Conservation (phyloP, 2,797 vertebrate species). For the Tachyglossus aculeatus region DNA sequence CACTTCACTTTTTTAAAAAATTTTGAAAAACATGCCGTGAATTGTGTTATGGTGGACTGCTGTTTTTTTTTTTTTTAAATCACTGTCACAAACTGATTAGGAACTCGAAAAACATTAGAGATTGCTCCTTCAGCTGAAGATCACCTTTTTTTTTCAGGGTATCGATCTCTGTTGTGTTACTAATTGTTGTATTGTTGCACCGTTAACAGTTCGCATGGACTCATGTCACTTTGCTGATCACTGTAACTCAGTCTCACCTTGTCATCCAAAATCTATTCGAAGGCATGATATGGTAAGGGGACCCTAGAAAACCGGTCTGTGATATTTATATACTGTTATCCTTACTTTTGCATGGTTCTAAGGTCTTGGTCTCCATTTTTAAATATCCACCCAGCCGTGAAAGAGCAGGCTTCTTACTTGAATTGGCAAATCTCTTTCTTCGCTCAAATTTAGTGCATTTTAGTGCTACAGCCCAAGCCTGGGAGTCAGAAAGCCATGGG, state of each 20-base stretch:
- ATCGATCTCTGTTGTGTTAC: constrained; percentile 46
- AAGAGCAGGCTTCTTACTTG: too few species aligned
- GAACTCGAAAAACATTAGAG: constrained; percentile 4
- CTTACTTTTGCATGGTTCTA: too few species aligned
- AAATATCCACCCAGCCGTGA: too few species aligned
- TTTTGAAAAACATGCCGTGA: constrained; percentile 8
- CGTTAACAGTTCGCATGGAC: constrained; percentile 99
- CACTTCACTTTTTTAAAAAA: constrained; percentile 27
- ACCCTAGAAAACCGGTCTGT: constrained; percentile 42
- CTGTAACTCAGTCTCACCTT: constrained; percentile 99
- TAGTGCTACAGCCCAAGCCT: too few species aligned
- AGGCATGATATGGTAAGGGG: constrained; percentile 99
- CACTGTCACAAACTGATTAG: constrained; percentile 2
- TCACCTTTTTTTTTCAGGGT: constrained; percentile 7
- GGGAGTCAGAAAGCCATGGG: too few species aligned
- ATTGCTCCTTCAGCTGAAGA: constrained; percentile 32
- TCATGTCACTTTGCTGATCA: constrained; percentile 99
- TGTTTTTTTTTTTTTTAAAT: constrained; percentile 32
- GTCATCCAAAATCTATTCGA: constrained; percentile 99
- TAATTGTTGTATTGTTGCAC: constrained; percentile 78
- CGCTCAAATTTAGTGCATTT: too few species aligned
- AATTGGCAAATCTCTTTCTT: too few species aligned
- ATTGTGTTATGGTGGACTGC: constrained; percentile 46
- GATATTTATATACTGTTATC: not conserved
- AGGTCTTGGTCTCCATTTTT: too few species aligned